These are phyloP conservation scores for Epinephelus lanceolatus DNA, from an alignment of 2,113 vertebrate species.

Conservation along the genomic window DNA sequence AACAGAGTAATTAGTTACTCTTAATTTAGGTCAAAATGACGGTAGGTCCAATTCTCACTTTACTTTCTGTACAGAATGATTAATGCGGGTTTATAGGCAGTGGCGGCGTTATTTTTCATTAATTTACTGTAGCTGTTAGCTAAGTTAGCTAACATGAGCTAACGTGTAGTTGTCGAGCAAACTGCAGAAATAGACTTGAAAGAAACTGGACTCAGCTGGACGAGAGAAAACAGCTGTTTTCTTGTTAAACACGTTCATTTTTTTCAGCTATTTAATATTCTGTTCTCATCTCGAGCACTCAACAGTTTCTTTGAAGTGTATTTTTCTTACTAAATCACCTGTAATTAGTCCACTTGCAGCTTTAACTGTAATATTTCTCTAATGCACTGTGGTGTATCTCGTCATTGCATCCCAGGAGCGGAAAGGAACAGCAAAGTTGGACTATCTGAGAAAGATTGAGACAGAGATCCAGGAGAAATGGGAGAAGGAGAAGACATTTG, in stretches of 20 bases:
- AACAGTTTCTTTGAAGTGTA: not conserved
- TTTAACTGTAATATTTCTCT: not conserved
- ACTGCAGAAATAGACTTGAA: constrained; percentile 8
- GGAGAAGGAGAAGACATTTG: constrained; percentile 90
- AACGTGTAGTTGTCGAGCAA: constrained; percentile 20
- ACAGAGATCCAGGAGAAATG: constrained; percentile 93
- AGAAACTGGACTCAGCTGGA: constrained; percentile 1
- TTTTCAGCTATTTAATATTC: not conserved
- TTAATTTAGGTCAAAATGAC: constrained; percentile 70
- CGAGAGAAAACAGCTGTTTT: not conserved
- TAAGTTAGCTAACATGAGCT: constrained; percentile 61
- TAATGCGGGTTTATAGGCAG: not conserved
- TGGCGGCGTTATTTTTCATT: not conserved
- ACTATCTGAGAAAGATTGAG: constrained; percentile 96
- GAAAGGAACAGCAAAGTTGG: constrained; percentile 96
- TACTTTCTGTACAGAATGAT: accelerated
- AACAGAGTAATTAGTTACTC: not conserved
- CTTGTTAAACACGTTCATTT: not conserved
- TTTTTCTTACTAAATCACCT: not conserved
- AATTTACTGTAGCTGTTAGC: constrained; percentile 53
- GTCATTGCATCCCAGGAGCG: constrained; percentile 86
- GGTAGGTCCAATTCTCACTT: constrained; percentile 56
- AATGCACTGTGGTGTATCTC: not conserved
- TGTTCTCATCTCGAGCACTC: accelerated
- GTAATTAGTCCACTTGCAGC: not conserved